Percentiles rank a stretch among this genome's conserved stretches.
These are phyloP conservation scores for Microplitis mediator DNA, from an alignment of 1,140 invertebrate genomes.

Conservation along the genomic window DNA sequence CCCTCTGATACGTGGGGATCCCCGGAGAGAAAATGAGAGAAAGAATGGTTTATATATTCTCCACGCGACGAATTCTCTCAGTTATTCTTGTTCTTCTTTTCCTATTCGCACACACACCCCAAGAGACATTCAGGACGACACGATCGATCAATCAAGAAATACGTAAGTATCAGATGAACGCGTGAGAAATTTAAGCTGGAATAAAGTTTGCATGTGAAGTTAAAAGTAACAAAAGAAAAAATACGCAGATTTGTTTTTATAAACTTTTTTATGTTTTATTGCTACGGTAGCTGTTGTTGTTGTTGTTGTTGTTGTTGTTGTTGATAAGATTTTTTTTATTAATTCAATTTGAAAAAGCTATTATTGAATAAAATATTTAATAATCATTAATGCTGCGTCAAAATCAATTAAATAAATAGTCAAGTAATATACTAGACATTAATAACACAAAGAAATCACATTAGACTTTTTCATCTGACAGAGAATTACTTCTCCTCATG, in stretches of 20 bases:
- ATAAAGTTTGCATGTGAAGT: constrained; percentile 30
- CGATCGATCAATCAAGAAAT: constrained; percentile 49
- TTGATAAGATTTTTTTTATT: too few relatives aligned
- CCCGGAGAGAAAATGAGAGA: constrained; percentile 9
- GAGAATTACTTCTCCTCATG: not conserved
- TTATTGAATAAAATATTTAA: too few relatives aligned
- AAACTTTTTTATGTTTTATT: too few relatives aligned
- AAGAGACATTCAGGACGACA: constrained; percentile 31
- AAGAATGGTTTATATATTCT: not conserved
- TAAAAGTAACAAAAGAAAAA: too few relatives aligned
- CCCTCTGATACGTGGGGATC: constrained; percentile 24
- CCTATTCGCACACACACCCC: constrained; percentile 9
- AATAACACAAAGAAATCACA: not conserved
- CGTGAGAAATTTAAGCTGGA: constrained; percentile 54
- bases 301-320: too few relatives aligned
- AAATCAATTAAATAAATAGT: too few relatives aligned
- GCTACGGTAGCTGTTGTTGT: too few relatives aligned
- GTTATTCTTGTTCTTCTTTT: constrained; percentile 15
- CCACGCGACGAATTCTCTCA: constrained; percentile 17
- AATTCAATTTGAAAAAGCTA: too few relatives aligned
- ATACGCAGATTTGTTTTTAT: too few relatives aligned
- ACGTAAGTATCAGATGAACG: constrained; percentile 43
- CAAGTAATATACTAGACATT: too few relatives aligned
- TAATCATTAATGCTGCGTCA: too few relatives aligned
- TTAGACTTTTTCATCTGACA: not conserved